Conservation (phyloP, 2,113 vertebrate genomes). For the Corvus hawaiiensis region DNA sequence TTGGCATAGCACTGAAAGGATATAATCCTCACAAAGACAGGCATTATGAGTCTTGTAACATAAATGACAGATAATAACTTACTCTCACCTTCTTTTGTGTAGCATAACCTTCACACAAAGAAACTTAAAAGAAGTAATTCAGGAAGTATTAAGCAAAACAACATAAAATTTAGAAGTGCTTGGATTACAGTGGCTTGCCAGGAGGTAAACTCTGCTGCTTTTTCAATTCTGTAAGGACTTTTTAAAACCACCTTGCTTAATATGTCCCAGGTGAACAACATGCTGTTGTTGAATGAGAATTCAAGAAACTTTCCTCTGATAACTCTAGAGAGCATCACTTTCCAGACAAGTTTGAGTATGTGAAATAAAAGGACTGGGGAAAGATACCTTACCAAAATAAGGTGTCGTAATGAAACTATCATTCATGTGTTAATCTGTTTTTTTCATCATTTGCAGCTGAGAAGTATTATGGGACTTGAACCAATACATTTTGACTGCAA, state of each 20-base stretch:
- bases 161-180: background rate
- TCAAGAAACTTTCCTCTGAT: background rate
- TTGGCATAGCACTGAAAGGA: background rate
- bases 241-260: background rate
- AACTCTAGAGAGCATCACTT: background rate
- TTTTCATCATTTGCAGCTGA: background rate
- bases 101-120: background rate
- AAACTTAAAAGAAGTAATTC: background rate
- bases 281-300: background rate
- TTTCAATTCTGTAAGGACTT: background rate
- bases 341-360: background rate
- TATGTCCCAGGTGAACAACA: background rate
- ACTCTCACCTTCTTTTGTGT: background rate
- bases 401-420: background rate
- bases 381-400: background rate
- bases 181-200: background rate
- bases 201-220: background rate
- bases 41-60: background rate
- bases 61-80: background rate
- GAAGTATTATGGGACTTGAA: background rate
- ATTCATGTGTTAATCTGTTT: background rate
- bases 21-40: background rate
- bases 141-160: background rate
- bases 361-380: background rate
- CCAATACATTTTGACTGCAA: background rate